A percentile compares a stretch with the other conserved stretches of the same genome.
Conservation (phyloP, 2,888 invertebrate genomes). For the Cepaea hortensis region DNA sequence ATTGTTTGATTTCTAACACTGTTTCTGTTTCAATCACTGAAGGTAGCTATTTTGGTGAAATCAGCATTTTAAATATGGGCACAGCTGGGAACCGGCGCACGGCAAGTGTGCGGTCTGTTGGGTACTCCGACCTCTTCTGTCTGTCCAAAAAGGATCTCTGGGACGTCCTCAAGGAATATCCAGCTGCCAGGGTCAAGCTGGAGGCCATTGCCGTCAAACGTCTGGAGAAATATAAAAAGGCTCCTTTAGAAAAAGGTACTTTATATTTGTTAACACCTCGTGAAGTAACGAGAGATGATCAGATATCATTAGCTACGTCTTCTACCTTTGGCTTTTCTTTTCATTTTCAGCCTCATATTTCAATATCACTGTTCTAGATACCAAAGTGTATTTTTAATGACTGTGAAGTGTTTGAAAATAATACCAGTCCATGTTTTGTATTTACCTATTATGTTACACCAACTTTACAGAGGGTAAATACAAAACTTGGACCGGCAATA, state of each 20-base stretch:
- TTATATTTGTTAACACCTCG: neutral
- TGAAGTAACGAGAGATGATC: neutral
- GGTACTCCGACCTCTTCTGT: slow-evolving; percentile 98
- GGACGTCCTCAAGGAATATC: slow-evolving; percentile 92
- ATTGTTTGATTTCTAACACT: too few species aligned
- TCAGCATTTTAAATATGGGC: slow-evolving; percentile 93
- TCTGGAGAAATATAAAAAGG: slow-evolving; percentile 95
- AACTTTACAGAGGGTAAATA: too few species aligned
- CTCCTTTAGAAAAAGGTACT: slow-evolving; percentile 72
- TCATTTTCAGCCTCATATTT: too few species aligned
- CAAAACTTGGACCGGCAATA: too few species aligned
- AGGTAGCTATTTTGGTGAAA: slow-evolving; percentile 99
- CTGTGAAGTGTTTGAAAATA: too few species aligned
- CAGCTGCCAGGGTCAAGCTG: slow-evolving; percentile 82
- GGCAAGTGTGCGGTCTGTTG: slow-evolving; percentile 97
- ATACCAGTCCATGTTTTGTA: too few species aligned
- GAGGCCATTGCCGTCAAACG: slow-evolving; percentile 98
- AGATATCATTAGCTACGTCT: neutral
- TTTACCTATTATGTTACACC: too few species aligned
- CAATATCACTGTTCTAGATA: too few species aligned
- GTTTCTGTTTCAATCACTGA: neutral
- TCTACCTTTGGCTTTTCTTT: neutral
- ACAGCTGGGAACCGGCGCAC: slow-evolving; percentile 99
- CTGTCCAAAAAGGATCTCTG: slow-evolving; percentile 99
- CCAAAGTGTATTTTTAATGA: too few species aligned